These are phyloP conservation scores for Anguilla anguilla DNA, from an alignment of 2,797 vertebrate species.

Conservation along the genomic window DNA sequence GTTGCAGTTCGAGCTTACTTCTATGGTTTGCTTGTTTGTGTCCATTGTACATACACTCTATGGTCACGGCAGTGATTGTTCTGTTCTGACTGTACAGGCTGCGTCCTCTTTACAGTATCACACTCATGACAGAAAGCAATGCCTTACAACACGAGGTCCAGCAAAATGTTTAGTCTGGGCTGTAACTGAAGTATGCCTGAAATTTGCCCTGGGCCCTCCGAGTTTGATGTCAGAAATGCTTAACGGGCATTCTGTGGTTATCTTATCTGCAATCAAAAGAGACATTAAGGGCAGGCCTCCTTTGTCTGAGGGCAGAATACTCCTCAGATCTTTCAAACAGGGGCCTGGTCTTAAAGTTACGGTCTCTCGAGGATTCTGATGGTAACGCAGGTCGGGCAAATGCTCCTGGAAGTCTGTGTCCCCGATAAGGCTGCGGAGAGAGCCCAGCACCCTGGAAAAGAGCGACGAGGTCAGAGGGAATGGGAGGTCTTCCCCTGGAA, in stretches of 20 bases:
- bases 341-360: not conserved
- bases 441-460: not conserved
- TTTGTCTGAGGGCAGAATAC: not conserved
- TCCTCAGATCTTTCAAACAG: not conserved
- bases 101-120: constrained; percentile 23
- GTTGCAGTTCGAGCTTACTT: not conserved
- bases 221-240: not conserved
- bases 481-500: not conserved
- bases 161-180: not conserved
- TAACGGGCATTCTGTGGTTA: not conserved
- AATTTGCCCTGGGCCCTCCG: not conserved
- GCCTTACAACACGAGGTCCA: not conserved
- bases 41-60: not conserved
- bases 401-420: not conserved
- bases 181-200: not conserved
- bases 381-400: not conserved
- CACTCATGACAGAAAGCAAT: not conserved
- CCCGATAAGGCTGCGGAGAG: constrained; percentile 15
- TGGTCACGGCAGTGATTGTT: not conserved
- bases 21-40: not conserved
- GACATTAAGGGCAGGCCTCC: not conserved
- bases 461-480: not conserved
- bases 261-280: not conserved
- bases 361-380: not conserved
- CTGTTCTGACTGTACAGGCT: not conserved